phyloP scores from a whole-genome alignment of 2,888 invertebrate genomes.

The Andrena bicolor region DNA sequence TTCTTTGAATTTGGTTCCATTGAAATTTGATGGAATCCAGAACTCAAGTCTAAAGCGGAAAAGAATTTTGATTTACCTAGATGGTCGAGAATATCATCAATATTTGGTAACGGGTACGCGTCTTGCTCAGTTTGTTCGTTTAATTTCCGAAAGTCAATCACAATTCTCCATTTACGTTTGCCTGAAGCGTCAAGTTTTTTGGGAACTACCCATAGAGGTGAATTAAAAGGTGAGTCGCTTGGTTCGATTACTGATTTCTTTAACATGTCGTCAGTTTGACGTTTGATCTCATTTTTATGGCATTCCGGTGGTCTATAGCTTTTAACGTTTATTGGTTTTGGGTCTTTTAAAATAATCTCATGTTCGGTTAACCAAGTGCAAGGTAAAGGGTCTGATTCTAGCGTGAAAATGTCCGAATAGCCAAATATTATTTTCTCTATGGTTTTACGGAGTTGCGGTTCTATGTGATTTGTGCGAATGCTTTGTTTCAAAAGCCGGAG shows the following conservation, averaged over 20 bases:
- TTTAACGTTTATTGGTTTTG: neutral
- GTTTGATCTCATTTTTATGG: neutral
- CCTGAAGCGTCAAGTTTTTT: slow-evolving; percentile 7
- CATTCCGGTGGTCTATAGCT: neutral
- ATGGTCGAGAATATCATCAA: neutral
- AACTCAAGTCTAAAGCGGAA: slow-evolving; percentile 8
- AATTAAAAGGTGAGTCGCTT: neutral
- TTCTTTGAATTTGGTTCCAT: neutral
- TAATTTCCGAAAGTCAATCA: slow-evolving; percentile 9
- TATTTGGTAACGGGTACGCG: neutral
- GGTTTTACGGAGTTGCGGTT: neutral
- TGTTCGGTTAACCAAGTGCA: neutral
- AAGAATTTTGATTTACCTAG: slow-evolving; percentile 1
- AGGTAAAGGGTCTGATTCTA: neutral
- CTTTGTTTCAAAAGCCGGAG: neutral
- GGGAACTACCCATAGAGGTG: neutral
- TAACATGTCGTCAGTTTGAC: neutral
- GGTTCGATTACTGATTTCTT: neutral
- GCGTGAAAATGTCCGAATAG: neutral
- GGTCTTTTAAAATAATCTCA: neutral
- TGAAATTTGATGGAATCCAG: slow-evolving; percentile 23
- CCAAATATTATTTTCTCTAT: too few relatives aligned
- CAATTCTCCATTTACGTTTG: slow-evolving; percentile 4
- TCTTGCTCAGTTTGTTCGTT: neutral
- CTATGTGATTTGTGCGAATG: neutral